phyloP scores from a whole-genome alignment of 2,797 vertebrate species.

The Pangasius larnaudii region DNA sequence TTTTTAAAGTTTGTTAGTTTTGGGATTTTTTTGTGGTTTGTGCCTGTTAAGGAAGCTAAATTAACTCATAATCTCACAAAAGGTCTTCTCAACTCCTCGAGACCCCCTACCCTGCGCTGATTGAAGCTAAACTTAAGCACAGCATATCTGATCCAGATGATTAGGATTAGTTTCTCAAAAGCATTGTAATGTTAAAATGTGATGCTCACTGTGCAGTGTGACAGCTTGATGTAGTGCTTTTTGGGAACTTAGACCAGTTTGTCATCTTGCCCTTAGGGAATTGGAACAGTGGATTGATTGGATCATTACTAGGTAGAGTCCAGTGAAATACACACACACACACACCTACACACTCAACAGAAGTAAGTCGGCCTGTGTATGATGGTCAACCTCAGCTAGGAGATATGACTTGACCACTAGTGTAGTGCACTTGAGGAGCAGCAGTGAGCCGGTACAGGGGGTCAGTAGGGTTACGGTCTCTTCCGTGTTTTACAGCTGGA shows the following conservation, averaged over 20 bases:
- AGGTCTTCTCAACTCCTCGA: neutral
- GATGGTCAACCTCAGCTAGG: neutral
- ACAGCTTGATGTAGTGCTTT: neutral
- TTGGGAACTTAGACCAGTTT: neutral
- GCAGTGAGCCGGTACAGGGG: slow-evolving; percentile 13
- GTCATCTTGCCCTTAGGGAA: neutral
- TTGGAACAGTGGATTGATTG: neutral
- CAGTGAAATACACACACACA: neutral
- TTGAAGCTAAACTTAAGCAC: neutral
- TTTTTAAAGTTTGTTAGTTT: neutral
- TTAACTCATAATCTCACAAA: neutral
- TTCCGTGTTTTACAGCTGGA: slow-evolving; percentile 64
- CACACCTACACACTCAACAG: too few relatives aligned
- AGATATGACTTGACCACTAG: neutral
- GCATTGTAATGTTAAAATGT: neutral
- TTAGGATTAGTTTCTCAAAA: neutral
- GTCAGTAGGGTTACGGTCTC: slow-evolving; percentile 20
- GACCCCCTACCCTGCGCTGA: neutral
- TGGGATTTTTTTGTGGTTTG: neutral
- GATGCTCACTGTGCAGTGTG: neutral
- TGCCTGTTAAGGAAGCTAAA: neutral
- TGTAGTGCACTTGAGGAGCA: neutral
- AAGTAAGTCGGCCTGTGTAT: neutral
- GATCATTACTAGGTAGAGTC: neutral
- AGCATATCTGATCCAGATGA: neutral